Evolutionary conservation across 2,113 vertebrate genomes (phyloP).

Genomic region (Neoarius graeffei): DNA sequence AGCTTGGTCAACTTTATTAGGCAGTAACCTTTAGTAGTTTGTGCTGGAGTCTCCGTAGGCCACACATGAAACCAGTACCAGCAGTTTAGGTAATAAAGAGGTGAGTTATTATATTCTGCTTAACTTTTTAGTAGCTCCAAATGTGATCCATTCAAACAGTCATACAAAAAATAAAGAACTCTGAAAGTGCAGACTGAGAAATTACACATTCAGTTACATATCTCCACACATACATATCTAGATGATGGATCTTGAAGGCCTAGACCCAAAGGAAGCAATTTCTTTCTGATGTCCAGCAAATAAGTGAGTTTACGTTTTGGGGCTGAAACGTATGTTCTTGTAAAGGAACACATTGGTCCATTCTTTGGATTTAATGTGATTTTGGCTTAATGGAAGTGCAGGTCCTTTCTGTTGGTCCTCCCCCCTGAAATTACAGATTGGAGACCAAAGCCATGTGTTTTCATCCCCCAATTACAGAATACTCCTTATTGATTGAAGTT

Average conservation of each 20-base stretch:
- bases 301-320: not conserved
- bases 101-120: not conserved
- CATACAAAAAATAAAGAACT: not conserved
- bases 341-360: slow-evolving; percentile 13
- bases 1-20: not conserved
- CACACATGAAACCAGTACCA: not conserved
- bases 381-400: slow-evolving; percentile 39
- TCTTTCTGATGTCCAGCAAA: not conserved
- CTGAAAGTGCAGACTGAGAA: not conserved
- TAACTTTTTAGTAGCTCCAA: not conserved
- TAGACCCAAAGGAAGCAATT: not conserved
- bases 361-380: slow-evolving; percentile 20
- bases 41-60: not conserved
- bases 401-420: slow-evolving; percentile 38
- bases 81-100: not conserved
- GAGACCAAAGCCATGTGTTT: slow-evolving; percentile 40
- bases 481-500: slow-evolving; percentile 65
- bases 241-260: not conserved
- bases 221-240: not conserved
- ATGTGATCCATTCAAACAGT: not conserved
- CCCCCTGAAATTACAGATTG: slow-evolving; percentile 59
- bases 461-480: slow-evolving; percentile 50
- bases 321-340: not conserved
- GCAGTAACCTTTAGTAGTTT: slow-evolving; percentile 1
- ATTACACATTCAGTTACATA: not conserved